These are phyloP conservation scores for Xenotilapia flavipinnis DNA, from an alignment of 2,113 vertebrate species.

Conservation along the genomic window DNA sequence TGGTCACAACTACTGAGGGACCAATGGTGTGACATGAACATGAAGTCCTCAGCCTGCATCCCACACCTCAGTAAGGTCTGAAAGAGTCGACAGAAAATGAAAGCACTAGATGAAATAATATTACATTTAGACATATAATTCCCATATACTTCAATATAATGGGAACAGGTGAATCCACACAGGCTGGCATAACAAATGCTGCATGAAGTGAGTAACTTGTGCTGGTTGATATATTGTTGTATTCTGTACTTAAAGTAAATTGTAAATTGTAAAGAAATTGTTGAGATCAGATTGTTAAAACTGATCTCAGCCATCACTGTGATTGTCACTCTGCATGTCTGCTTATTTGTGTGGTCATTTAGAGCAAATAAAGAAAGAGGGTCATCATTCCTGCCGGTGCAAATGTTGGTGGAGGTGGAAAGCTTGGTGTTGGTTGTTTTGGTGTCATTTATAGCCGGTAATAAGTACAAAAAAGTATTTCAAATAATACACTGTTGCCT, in stretches of 20 bases:
- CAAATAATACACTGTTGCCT: background rate
- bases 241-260: background rate
- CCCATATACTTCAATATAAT: background rate
- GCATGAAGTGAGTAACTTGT: background rate
- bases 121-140: background rate
- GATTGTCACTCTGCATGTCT: background rate
- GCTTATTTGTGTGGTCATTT: background rate
- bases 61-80: background rate
- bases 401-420: background rate
- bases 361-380: fast-evolving
- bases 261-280: too few species aligned
- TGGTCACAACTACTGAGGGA: background rate
- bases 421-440: background rate
- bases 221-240: background rate
- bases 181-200: background rate
- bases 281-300: background rate
- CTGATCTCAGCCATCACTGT: background rate
- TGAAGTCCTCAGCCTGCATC: background rate
- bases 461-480: background rate
- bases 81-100: background rate
- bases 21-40: background rate
- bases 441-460: background rate
- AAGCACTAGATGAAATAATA: background rate
- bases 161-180: background rate
- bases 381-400: background rate